phyloP scores from a whole-genome alignment of 2,888 invertebrate species.

The Conomelus anceps region DNA sequence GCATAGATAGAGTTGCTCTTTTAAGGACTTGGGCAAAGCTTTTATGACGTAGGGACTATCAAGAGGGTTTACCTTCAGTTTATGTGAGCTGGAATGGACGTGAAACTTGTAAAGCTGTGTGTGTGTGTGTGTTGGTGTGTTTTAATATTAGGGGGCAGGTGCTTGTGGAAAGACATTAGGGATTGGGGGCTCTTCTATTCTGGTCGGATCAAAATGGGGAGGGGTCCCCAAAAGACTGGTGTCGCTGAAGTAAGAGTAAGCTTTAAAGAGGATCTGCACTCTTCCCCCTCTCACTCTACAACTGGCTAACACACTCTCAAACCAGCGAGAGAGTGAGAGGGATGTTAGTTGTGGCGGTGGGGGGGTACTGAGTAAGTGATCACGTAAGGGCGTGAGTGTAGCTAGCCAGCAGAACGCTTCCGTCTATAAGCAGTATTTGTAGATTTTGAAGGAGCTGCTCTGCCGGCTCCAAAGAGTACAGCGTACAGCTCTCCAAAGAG shows the following conservation, averaged over 20 bases:
- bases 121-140: neutral
- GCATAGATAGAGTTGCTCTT: neutral
- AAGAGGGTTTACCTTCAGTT: neutral
- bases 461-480: neutral
- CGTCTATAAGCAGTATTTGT: neutral
- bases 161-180: neutral
- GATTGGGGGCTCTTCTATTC: neutral
- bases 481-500: neutral
- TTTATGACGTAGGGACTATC: neutral
- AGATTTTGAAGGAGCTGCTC: neutral
- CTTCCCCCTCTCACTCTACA: neutral
- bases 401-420: neutral
- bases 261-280: neutral
- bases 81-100: neutral
- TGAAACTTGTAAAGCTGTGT: neutral
- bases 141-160: neutral
- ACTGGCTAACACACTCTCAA: neutral
- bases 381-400: neutral
- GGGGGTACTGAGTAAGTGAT: neutral
- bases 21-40: neutral
- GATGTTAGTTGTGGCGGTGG: neutral
- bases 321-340: neutral
- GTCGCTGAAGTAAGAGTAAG: neutral
- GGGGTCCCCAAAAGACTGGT: neutral
- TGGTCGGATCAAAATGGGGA: neutral